Percentiles rank a stretch among this genome's conserved stretches.
Evolutionary conservation across 2,113 vertebrate genomes (phyloP).

Genomic region (Phodopus roborovskii): DNA sequence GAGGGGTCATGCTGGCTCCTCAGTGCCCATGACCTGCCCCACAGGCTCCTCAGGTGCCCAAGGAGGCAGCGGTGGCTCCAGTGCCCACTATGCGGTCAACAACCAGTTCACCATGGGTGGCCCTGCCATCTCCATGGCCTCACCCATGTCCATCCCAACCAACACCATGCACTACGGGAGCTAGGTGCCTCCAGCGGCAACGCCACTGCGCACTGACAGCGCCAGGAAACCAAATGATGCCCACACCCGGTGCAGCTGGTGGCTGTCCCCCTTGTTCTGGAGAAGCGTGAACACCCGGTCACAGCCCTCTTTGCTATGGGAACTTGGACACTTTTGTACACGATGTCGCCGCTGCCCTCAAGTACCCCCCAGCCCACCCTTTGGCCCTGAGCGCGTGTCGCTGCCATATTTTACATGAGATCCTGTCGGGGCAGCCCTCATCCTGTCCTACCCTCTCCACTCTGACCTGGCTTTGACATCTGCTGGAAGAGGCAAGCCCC

Average conservation of each 20-base stretch:
- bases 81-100: slow-evolving; percentile 93
- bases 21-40: neutral
- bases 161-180: slow-evolving; percentile 98
- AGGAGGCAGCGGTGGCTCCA: slow-evolving; percentile 89
- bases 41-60: slow-evolving; percentile 88
- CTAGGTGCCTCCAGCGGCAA: slow-evolving; percentile 83
- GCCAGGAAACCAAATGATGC: slow-evolving; percentile 88
- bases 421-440: slow-evolving; percentile 58
- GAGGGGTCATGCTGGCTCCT: neutral
- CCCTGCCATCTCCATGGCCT: slow-evolving; percentile 96
- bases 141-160: slow-evolving; percentile 96
- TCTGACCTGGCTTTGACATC: slow-evolving; percentile 71
- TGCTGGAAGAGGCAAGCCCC: slow-evolving; percentile 33
- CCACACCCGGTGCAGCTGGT: slow-evolving; percentile 57
- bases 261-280: slow-evolving; percentile 54
- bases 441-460: slow-evolving; percentile 17
- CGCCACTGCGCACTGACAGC: slow-evolving; percentile 71
- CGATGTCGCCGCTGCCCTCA: slow-evolving; percentile 42
- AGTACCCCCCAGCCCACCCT: slow-evolving; percentile 1
- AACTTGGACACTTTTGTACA: slow-evolving; percentile 82
- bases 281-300: slow-evolving; percentile 56
- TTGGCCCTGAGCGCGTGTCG: slow-evolving; percentile 59
- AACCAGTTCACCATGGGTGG: slow-evolving; percentile 97
- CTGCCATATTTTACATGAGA: slow-evolving; percentile 73
- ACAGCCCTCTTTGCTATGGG: slow-evolving; percentile 76